These are phyloP conservation scores for Siniperca obscura DNA, from an alignment of 2,797 vertebrate genomes.

Conservation along the genomic window DNA sequence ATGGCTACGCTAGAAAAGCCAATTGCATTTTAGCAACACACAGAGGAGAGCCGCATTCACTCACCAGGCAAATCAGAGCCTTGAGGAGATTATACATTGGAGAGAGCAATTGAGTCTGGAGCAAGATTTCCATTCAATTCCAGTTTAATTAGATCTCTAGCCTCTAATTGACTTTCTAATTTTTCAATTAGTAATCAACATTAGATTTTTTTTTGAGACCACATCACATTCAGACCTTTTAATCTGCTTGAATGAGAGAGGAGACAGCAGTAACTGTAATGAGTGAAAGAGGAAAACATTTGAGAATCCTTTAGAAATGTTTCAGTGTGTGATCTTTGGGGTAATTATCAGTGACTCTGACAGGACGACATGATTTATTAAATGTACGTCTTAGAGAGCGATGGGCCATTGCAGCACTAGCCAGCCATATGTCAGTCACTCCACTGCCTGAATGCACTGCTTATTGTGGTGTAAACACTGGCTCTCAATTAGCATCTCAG, in stretches of 20 bases:
- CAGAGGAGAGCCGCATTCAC: constrained; percentile 59
- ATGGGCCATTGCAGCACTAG: constrained; percentile 34
- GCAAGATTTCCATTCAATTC: constrained; percentile 93
- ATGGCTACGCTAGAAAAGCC: constrained; percentile 62
- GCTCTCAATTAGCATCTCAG: constrained; percentile 63
- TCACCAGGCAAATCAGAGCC: constrained; percentile 71
- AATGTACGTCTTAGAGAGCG: constrained; percentile 47
- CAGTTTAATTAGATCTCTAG: constrained; percentile 95
- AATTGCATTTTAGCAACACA: constrained; percentile 68
- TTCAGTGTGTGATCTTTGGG: constrained; percentile 76
- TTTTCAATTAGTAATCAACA: constrained; percentile 99
- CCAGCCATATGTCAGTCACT: constrained; percentile 46
- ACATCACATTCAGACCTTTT: constrained; percentile 86
- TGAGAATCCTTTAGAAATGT: constrained; percentile 68
- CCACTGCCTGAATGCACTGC: constrained; percentile 50
- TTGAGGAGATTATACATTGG: constrained; percentile 78
- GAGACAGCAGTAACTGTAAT: constrained; percentile 55
- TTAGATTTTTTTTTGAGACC: constrained; percentile 87
- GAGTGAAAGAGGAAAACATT: constrained; percentile 60
- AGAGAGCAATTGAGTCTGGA: constrained; percentile 83
- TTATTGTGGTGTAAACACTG: constrained; percentile 68
- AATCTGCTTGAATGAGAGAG: constrained; percentile 79
- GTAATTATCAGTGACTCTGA: constrained; percentile 72
- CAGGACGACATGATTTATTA: constrained; percentile 67
- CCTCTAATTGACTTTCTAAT: constrained; percentile 97